Conservation (phyloP, 2,888 invertebrate species). For the Synergus umbraculus region DNA sequence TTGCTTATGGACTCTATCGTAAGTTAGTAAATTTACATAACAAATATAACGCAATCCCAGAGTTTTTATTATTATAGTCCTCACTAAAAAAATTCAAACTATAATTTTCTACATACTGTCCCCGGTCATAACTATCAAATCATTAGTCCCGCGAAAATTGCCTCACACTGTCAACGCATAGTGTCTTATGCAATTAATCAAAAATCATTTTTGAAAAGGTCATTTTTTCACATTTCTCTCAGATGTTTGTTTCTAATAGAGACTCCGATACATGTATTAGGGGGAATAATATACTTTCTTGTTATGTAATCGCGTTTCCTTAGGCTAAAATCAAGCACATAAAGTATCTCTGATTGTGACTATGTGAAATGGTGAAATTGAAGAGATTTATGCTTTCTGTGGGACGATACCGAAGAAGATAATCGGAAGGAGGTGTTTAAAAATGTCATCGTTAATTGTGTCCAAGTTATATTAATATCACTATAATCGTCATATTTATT, state of each 20-base stretch:
- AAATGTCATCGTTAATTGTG: neutral
- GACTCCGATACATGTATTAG: neutral
- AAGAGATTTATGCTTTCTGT: neutral
- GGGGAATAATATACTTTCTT: constrained; percentile 24
- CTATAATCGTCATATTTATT: neutral
- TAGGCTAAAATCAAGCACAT: constrained; percentile 19
- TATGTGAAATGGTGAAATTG: constrained; percentile 6
- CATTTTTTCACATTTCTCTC: constrained; percentile 26
- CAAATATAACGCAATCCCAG: constrained; percentile 8
- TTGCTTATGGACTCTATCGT: neutral
- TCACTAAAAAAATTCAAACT: neutral
- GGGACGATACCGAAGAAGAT: constrained; percentile 15
- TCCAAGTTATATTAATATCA: neutral
- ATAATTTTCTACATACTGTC: constrained; percentile 26
- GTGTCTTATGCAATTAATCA: constrained; percentile 10
- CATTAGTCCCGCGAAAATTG: constrained; percentile 21
- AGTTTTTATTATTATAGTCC: constrained; percentile 10
- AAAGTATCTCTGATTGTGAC: constrained; percentile 19
- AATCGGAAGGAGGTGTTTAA: constrained; percentile 6
- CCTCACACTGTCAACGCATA: neutral
- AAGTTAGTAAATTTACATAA: constrained; percentile 2
- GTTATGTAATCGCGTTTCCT: constrained; percentile 33
- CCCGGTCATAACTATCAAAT: neutral
- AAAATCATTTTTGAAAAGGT: constrained; percentile 33
- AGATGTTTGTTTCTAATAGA: neutral